Conservation (phyloP, 2,888 invertebrate genomes). For the Cosmia trapezina region DNA sequence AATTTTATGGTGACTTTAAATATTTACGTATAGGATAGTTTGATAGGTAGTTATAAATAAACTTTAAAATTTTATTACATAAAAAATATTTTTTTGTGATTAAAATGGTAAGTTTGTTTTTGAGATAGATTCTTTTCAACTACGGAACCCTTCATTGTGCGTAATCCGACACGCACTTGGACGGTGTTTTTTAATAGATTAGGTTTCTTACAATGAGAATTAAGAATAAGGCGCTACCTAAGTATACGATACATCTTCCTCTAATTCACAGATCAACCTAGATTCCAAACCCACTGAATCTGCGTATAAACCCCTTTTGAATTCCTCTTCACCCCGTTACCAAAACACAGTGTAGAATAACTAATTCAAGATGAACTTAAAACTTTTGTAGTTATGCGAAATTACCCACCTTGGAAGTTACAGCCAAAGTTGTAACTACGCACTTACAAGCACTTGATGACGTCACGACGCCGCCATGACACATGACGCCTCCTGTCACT, state of each 20-base stretch:
- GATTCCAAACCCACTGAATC: constrained; percentile 12
- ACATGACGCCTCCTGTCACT: constrained; percentile 52
- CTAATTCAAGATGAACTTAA: constrained; percentile 63
- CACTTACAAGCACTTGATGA: constrained; percentile 59
- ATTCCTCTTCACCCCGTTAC: constrained; percentile 44
- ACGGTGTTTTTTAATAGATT: constrained; percentile 3
- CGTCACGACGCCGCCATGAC: constrained; percentile 59
- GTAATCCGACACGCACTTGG: no score
- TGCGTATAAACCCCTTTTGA: constrained; percentile 30
- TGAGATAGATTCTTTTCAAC: no score
- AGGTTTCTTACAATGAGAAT: not conserved
- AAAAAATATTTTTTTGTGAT: no score
- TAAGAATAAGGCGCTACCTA: not conserved
- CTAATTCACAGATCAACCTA: constrained; percentile 3
- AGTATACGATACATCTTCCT: not conserved
- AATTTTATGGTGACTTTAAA: no score
- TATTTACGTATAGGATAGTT: no score
- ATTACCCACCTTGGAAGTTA: constrained; percentile 60
- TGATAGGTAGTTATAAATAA: no score
- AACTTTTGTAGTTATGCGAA: constrained; percentile 63
- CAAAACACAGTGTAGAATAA: constrained; percentile 62
- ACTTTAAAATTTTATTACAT: no score
- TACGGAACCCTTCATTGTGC: no score
- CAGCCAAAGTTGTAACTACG: constrained; percentile 55
- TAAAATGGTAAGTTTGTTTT: no score